Conservation (phyloP, 2,113 vertebrate genomes). For the Orcinus orca region DNA sequence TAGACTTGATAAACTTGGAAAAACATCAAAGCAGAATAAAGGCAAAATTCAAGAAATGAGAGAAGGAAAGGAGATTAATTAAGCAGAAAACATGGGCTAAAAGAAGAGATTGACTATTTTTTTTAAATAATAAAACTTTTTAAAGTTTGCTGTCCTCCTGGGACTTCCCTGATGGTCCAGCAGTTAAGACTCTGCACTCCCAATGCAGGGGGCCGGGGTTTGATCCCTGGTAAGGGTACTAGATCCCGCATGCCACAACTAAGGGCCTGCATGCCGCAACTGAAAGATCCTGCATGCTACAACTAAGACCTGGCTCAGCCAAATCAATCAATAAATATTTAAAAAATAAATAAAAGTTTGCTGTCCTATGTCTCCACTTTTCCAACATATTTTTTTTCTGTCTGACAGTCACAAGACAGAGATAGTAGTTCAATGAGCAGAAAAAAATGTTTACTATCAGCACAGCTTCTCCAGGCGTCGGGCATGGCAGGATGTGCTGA, state of each 20-base stretch:
- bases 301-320: too few relatives aligned
- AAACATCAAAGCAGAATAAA: not conserved
- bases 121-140: not conserved
- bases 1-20: not conserved
- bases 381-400: not conserved
- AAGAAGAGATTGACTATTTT: not conserved
- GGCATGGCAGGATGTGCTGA: not conserved
- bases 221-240: too few relatives aligned
- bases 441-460: not conserved
- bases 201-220: too few relatives aligned
- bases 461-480: not conserved
- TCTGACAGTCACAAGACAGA: not conserved
- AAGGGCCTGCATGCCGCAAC: too few relatives aligned
- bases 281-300: too few relatives aligned
- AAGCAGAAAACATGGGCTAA: slow-evolving; percentile 11
- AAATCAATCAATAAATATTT: too few relatives aligned
- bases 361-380: not conserved
- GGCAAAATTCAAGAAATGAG: not conserved
- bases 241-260: too few relatives aligned
- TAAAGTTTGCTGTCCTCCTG: not conserved
- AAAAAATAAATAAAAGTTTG: not conserved
- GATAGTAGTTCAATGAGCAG: not conserved
- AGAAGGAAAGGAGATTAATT: not conserved
- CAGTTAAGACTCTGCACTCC: too few relatives aligned
- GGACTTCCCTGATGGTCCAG: too few relatives aligned